Evolutionary conservation across 2,888 invertebrate genomes (phyloP).

Genomic region (Nemotelus pantherinus): DNA sequence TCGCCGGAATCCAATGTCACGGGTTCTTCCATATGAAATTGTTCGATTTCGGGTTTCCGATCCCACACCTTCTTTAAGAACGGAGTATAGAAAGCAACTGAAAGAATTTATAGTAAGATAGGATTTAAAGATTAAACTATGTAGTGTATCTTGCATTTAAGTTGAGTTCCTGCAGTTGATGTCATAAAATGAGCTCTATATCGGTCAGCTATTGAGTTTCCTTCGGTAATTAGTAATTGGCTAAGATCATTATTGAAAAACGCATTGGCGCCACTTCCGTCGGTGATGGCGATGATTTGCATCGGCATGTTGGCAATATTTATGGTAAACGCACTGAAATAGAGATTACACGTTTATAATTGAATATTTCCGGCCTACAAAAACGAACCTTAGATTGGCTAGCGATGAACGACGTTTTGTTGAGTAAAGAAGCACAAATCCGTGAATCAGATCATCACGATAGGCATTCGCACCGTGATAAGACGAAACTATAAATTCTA

Average conservation of each 20-base stretch:
- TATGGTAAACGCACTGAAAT: conserved; percentile 86
- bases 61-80: conserved; percentile 98
- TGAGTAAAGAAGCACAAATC: conserved; percentile 94
- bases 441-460: conserved; percentile 91
- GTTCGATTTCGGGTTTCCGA: conserved; percentile 93
- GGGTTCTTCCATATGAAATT: conserved; percentile 86
- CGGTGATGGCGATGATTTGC: conserved; percentile 93
- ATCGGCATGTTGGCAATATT: conserved; percentile 92
- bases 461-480: conserved; percentile 94
- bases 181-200: conserved; percentile 93
- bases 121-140: background rate
- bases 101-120: conserved; percentile 53
- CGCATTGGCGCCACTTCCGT: conserved; percentile 87
- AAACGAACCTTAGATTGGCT: conserved; percentile 84
- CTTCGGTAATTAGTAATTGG: conserved; percentile 91
- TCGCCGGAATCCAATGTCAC: conserved; percentile 72
- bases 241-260: conserved; percentile 91
- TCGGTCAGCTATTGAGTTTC: conserved; percentile 90
- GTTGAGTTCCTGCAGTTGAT: conserved; percentile 83
- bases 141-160: conserved; percentile 74
- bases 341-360: background rate
- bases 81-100: conserved; percentile 93
- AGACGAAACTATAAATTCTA: conserved; percentile 91
- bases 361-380: conserved; percentile 27
- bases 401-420: conserved; percentile 94